Evolutionary conservation across 2,113 vertebrate species (phyloP).

Genomic region (Chionis minor): DNA sequence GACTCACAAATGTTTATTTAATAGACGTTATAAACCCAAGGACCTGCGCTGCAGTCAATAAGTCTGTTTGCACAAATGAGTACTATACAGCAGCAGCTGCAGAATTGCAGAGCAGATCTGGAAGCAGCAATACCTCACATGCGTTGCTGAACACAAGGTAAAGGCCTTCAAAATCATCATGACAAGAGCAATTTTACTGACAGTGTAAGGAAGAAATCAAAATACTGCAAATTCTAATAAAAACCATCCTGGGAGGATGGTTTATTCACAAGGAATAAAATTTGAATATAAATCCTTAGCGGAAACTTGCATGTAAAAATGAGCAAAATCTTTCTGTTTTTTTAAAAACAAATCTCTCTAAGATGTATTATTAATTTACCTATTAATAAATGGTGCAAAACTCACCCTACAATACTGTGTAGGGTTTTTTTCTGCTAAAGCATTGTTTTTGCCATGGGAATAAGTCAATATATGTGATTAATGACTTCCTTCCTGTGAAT

Average conservation of each 20-base stretch:
- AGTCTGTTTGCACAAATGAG: not conserved
- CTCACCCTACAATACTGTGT: not conserved
- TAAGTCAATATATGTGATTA: not conserved
- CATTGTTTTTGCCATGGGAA: not conserved
- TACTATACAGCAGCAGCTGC: not conserved
- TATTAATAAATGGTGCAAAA: not conserved
- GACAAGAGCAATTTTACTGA: not conserved
- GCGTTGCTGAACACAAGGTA: rapidly evolving
- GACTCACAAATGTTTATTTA: not conserved
- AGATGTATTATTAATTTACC: not conserved
- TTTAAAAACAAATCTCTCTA: not conserved
- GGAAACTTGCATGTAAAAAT: not conserved
- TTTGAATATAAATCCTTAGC: not conserved
- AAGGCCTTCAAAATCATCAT: not conserved
- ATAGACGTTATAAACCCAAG: not conserved
- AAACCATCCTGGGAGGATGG: not conserved
- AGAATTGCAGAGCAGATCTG: not conserved
- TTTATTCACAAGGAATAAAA: not conserved
- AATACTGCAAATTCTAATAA: not conserved
- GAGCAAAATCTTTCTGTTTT: not conserved
- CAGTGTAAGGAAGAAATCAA: not conserved
- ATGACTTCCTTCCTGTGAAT: not conserved
- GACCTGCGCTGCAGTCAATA: not conserved
- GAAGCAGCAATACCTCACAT: not conserved
- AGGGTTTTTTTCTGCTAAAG: not conserved